Percentiles rank a stretch among this genome's conserved stretches.
These are phyloP conservation scores for Eupeodes latifasciatus DNA, from an alignment of 2,888 invertebrate genomes.

Conservation along the genomic window DNA sequence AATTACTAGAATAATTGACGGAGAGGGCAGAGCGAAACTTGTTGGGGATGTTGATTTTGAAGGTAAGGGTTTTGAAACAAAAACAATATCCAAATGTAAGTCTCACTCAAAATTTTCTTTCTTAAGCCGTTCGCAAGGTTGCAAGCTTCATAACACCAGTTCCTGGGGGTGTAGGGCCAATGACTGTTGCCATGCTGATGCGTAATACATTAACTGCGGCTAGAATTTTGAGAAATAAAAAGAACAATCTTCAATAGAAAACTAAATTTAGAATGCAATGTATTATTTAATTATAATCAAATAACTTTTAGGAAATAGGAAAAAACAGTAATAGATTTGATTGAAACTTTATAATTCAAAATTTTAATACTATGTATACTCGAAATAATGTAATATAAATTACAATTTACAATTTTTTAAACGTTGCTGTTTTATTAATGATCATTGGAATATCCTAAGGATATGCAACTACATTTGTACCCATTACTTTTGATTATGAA, in stretches of 20 bases:
- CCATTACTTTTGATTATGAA: too few species aligned
- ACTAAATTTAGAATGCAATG: background rate
- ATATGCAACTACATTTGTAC: too few species aligned
- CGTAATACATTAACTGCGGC: conserved; percentile 93
- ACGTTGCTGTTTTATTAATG: too few species aligned
- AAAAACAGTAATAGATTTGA: too few species aligned
- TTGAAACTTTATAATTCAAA: too few species aligned
- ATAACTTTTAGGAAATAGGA: background rate
- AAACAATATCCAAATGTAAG: background rate
- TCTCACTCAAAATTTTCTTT: background rate
- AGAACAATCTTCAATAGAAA: background rate
- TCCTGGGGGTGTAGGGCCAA: conserved; percentile 96
- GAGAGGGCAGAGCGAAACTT: conserved; percentile 88
- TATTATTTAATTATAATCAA: background rate
- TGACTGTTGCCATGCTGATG: conserved; percentile 98
- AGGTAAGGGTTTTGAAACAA: conserved; percentile 83
- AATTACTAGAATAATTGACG: conserved; percentile 88
- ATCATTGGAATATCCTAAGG: too few species aligned
- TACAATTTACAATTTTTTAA: too few species aligned
- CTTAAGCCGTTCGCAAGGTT: conserved; percentile 87
- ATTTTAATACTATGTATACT: too few species aligned
- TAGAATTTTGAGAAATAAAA: conserved; percentile 82
- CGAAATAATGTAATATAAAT: too few species aligned
- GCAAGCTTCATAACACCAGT: conserved; percentile 95
- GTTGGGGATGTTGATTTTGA: conserved; percentile 95